Base-by-base conservation (phyloP, 37 sponge, comb jelly and placozoan genomes). In the Agelas oroides region DNA sequence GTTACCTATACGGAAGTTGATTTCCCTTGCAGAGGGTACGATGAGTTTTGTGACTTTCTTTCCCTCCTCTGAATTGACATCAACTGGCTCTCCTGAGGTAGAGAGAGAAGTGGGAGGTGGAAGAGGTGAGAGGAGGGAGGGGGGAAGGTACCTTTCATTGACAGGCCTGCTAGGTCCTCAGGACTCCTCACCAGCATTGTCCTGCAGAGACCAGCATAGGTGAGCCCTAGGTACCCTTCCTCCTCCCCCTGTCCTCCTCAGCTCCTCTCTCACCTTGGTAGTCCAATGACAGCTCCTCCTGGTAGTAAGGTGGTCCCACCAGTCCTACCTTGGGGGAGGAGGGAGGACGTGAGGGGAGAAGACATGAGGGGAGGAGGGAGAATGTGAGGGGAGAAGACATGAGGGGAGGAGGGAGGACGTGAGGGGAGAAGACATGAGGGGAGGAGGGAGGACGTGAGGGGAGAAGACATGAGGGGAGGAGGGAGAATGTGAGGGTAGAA, bases 1-100 rank as follows among this genome's bases (percentile, higher is more conserved):
- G 61, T 59, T 68, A 87, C 87, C 87, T 8, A 92, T 92, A 12
- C 75, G 59, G 53, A 92, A 92, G 84, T 92, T 87, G 59, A 84
- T 79, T 2, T 79, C 54, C 6, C 84, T 16, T 3, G 67, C 58
- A 25, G 92, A 73, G 32, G 92, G 92, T 19, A 67, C 17, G 30
- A 87, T 41, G 2, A 77, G 31, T 18, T 74, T 38, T 1, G 57
- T 0, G 12, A 92, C 36, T 11, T 28, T 32, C 33, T 78, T 23
- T 8, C 92, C 92, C 27, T 38, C 39, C 19, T 62, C 65, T 33
- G 88, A 87, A 32, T 78, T 56, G 88, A 88, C 84, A 31, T 86
- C 88, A 66, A 92, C 53, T 2, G 72, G 68, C 16, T 83, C 79
- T 21, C 80, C 87, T 87, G 46, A 46, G 46, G 46, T 46, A 8